Base-by-base conservation (phyloP, 2,113 vertebrate species). In the Arizona elegans region DNA sequence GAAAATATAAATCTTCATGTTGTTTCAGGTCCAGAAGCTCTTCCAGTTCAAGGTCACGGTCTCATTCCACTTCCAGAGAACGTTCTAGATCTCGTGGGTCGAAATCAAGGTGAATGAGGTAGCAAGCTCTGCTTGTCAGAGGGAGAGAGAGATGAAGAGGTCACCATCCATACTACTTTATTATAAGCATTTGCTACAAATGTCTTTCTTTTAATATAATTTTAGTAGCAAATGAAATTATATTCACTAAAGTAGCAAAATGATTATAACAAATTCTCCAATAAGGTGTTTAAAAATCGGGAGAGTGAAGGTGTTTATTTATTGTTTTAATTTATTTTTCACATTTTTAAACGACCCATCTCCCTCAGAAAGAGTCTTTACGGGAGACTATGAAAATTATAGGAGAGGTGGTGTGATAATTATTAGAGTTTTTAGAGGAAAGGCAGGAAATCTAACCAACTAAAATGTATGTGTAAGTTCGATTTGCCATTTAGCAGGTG, bases 41-140 rank as follows among this genome's bases (percentile, higher is more conserved):
- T 95, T 99, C 99, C 97, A 99, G 98, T 95, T 99, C 99, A 98
- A 98, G 99, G 96, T 99, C 99, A 97, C 98, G 99, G 95, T 99
- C 99, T 97, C 98, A 98, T 96, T 99, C 99, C 94, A 99, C 97
- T 95, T 98, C 98, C 97, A 98, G 98, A 97, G 98, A 98, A 93
- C 98, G 89, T 94, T 98, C 98, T 91, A 98, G 98, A 95, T 98
- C 98, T 97, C 98, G 97, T 95, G 98, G 98, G 99, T 99, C 99
- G 97, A 99, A 98, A 98, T 99, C 99, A 98, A 99, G 99, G 99
- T 99, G 99, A 99, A 99, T 99, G 98, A 98, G 99, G 98, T 99
- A 98, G 98, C 98, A 97, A 98, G 97, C 98, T 98, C 98, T 98
- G 96, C 95, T 96, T 96, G 96, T 97, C 98, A 98, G 98, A 98